These are phyloP conservation scores for Pachycephus smyrnensis DNA, from an alignment of 2,888 invertebrate genomes.

Conservation along the genomic window DNA sequence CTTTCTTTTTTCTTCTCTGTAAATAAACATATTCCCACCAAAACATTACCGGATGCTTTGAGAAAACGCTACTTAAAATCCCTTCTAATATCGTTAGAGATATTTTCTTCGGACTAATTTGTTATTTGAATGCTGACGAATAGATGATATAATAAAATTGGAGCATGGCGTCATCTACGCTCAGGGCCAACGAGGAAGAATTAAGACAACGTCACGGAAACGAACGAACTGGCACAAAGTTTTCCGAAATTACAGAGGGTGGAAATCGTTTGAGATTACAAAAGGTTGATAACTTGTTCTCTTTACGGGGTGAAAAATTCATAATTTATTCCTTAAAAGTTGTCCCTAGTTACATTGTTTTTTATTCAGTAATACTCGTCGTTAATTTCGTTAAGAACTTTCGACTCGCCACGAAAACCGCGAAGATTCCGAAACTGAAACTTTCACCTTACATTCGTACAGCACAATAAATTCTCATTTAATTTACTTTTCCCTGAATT, in stretches of 20 bases:
- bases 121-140: not conserved
- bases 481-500: not conserved
- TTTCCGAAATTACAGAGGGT: not conserved
- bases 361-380: not conserved
- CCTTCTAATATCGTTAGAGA: not conserved
- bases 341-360: not conserved
- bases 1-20: not conserved
- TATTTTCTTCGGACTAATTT: not conserved
- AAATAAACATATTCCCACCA: not conserved
- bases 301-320: too few species aligned
- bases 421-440: not conserved
- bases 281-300: not conserved
- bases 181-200: not conserved
- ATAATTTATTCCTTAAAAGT: not conserved
- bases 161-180: not conserved
- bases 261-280: not conserved
- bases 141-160: not conserved
- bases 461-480: not conserved
- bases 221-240: not conserved
- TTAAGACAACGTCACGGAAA: not conserved
- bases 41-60: not conserved
- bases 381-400: not conserved
- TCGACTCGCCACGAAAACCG: not conserved
- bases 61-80: not conserved
- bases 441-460: not conserved